Conservation (phyloP, 2,113 vertebrate species). For the Atractosteus spatula region DNA sequence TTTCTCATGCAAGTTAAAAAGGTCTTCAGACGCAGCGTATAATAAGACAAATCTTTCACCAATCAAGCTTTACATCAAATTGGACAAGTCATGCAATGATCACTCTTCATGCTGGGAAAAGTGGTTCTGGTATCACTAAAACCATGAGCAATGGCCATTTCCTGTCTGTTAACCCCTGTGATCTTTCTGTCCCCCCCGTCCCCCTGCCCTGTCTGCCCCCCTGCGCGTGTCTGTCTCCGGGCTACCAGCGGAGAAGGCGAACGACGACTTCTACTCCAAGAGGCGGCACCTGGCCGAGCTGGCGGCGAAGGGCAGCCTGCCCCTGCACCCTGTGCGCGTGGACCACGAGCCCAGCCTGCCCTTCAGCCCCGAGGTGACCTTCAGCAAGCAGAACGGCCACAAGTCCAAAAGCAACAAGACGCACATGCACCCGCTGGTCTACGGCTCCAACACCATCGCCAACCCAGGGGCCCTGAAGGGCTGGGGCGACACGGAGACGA, state of each 20-base stretch:
- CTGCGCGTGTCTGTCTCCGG: neutral
- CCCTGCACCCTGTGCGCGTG: conserved; percentile 81
- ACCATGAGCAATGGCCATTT: too few species aligned
- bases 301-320: conserved; percentile 83
- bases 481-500: conserved; percentile 88
- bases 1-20: too few species aligned
- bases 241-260: conserved; percentile 84
- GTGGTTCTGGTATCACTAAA: too few species aligned
- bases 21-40: too few species aligned
- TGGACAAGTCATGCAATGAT: too few species aligned
- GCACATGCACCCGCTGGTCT: conserved; percentile 78
- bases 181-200: too few species aligned
- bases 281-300: conserved; percentile 86
- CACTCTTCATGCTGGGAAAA: too few species aligned
- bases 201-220: too few species aligned
- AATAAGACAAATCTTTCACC: too few species aligned
- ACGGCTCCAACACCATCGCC: conserved; percentile 79
- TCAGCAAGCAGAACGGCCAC: conserved; percentile 79
- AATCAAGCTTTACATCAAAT: too few species aligned
- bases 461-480: conserved; percentile 67
- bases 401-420: conserved; percentile 75
- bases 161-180: too few species aligned
- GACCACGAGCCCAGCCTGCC: conserved; percentile 78
- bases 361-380: conserved; percentile 80
- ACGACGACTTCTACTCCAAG: conserved; percentile 88